A percentile compares a stretch with the other conserved stretches of the same genome.
phyloP scores from a whole-genome alignment of 2,888 invertebrate genomes.

The Melanostoma mellinum region DNA sequence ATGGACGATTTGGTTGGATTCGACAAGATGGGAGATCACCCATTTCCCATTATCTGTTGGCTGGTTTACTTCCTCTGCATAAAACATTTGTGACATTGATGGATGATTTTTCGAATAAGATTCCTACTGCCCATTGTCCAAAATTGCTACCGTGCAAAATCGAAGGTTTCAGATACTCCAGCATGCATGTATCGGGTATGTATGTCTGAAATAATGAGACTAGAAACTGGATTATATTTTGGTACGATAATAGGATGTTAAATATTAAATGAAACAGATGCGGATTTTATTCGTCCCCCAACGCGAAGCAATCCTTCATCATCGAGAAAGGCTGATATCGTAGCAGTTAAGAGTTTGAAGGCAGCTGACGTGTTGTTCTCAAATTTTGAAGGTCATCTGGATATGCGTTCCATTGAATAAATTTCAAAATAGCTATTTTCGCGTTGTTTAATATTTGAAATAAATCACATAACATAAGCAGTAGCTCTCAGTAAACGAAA shows the following conservation, averaged over 20 bases:
- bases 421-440: background rate
- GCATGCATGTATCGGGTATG: conserved; percentile 35
- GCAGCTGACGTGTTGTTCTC: background rate
- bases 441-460: background rate
- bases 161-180: conserved; percentile 29
- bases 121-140: conserved; percentile 37
- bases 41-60: no score
- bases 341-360: background rate
- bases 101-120: conserved; percentile 26
- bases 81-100: conserved; percentile 44
- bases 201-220: conserved; percentile 20
- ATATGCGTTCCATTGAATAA: background rate
- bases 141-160: conserved; percentile 17
- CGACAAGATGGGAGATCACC: no score
- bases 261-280: conserved; percentile 10
- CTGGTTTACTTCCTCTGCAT: conserved; percentile 23
- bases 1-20: no score
- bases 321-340: conserved; percentile 18
- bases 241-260: conserved; percentile 41
- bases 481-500: conserved; percentile 2
- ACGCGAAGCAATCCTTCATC: conserved; percentile 13
- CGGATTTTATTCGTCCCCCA: conserved; percentile 27
- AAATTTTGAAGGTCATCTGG: conserved; percentile 3
- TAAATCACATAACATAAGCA: conserved; percentile 29
- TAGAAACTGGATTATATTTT: conserved; percentile 17